These are phyloP conservation scores for Corythaeola cristata DNA, from an alignment of 2,113 vertebrate genomes.

Conservation along the genomic window DNA sequence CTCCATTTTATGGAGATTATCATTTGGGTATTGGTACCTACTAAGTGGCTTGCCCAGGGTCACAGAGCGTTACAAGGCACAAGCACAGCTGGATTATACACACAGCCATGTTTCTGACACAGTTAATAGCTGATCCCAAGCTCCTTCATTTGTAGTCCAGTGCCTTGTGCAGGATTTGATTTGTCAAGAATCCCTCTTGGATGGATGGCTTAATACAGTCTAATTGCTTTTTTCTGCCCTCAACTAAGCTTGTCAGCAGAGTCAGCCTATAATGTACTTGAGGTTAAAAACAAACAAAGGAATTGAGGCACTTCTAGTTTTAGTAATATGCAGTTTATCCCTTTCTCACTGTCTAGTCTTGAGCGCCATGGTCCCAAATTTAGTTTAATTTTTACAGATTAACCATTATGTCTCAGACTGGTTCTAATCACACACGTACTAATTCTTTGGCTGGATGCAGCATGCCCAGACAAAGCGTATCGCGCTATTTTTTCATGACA, in stretches of 20 bases:
- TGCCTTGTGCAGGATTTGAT: background rate
- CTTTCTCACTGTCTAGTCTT: background rate
- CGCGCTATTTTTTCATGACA: background rate
- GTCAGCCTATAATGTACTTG: background rate
- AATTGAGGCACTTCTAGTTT: background rate
- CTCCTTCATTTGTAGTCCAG: background rate
- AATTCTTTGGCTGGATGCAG: background rate
- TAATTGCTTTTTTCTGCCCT: constrained; percentile 29
- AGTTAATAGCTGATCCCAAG: background rate
- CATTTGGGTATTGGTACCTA: background rate
- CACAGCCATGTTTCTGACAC: background rate
- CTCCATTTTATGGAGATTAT: background rate
- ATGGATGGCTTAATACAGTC: background rate
- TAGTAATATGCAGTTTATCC: background rate
- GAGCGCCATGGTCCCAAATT: background rate
- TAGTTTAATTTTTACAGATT: background rate
- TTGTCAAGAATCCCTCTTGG: background rate
- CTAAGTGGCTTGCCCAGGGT: background rate
- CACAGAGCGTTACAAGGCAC: background rate
- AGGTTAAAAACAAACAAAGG: constrained; percentile 25
- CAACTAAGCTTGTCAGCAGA: background rate
- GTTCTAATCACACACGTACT: background rate
- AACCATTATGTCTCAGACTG: background rate
- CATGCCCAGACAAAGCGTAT: background rate
- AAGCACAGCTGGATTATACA: background rate